Conservation (phyloP, 2,113 vertebrate genomes). For the Corythaixoides concolor region DNA sequence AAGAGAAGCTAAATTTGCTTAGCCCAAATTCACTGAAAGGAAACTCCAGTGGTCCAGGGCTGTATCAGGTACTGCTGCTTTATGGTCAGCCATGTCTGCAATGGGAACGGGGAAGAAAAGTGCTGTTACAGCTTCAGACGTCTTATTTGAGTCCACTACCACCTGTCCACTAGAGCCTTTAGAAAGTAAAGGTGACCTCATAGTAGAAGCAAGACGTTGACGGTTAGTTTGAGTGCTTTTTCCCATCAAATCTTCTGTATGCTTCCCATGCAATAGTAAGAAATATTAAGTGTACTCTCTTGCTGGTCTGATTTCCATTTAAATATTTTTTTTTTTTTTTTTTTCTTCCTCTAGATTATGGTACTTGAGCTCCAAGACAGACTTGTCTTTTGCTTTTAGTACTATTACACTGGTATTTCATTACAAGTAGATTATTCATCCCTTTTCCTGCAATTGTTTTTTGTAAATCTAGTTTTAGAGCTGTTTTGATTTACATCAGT, state of each 20-base stretch:
- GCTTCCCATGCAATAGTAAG: neutral
- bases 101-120: neutral
- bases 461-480: conserved; percentile 16
- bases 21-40: neutral
- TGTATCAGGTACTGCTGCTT: neutral
- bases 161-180: neutral
- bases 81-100: neutral
- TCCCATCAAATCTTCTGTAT: neutral
- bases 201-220: neutral
- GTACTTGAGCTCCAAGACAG: neutral
- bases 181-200: neutral
- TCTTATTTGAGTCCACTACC: neutral
- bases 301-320: neutral
- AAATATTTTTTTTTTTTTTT: neutral
- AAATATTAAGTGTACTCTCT: neutral
- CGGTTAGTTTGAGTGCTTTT: neutral
- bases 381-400: neutral
- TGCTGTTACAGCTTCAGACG: neutral
- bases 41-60: neutral
- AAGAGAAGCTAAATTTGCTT: neutral
- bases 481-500: conserved; percentile 16
- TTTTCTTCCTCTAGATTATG: neutral
- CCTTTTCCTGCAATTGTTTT: conserved; percentile 7
- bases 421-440: conserved; percentile 8
- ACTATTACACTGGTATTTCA: neutral